Conservation (phyloP, 2,113 vertebrate species). For the Phalacrocorax carbo region DNA sequence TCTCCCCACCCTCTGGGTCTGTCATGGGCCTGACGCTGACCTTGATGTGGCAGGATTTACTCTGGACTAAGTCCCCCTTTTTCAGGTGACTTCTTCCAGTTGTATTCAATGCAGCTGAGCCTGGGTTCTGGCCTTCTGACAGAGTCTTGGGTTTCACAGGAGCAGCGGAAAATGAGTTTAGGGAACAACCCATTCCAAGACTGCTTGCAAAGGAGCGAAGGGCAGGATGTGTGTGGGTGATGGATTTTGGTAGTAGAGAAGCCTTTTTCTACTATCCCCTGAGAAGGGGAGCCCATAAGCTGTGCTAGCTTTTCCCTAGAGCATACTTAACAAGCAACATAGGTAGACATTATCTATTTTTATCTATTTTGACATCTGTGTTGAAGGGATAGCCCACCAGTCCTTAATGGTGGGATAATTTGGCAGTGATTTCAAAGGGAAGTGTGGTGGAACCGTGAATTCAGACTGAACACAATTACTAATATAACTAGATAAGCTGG, state of each 20-base stretch:
- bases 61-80: not conserved
- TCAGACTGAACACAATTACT: not conserved
- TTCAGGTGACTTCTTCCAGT: not conserved
- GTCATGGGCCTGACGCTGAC: not conserved
- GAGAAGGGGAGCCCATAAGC: not conserved
- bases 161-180: not conserved
- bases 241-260: not conserved
- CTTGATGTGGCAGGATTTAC: not conserved
- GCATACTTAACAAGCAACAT: not conserved
- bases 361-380: not conserved
- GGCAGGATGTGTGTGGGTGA: not conserved
- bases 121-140: not conserved
- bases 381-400: not conserved
- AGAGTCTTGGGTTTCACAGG: not conserved
- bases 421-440: not conserved
- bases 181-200: not conserved
- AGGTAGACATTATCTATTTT: not conserved
- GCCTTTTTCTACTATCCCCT: not conserved
- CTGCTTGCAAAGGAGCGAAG: not conserved
- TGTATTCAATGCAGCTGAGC: not conserved
- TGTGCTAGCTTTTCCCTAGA: not conserved
- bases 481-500: not conserved
- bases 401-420: not conserved
- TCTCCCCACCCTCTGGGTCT: not conserved
- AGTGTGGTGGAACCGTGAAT: not conserved